A percentile compares a stretch with the other conserved stretches of the same genome.
These are phyloP conservation scores for Spongia lamella DNA, from an alignment of 37 sponge, comb jelly and placozoan genomes.

Conservation along the genomic window DNA sequence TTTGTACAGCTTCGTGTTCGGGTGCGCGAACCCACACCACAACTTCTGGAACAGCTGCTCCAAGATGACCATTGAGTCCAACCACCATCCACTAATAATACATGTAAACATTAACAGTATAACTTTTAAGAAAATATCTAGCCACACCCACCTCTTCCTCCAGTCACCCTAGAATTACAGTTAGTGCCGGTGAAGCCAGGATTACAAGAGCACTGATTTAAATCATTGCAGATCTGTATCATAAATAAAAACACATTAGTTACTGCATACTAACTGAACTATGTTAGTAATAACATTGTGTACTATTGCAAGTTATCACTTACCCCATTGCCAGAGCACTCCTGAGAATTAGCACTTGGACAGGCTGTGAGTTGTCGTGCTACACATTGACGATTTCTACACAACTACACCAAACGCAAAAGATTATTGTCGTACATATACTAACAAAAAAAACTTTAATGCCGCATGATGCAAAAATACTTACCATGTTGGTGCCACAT, in stretches of 20 bases:
- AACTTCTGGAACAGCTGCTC: too few species aligned
- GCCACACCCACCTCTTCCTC: conserved; percentile 1
- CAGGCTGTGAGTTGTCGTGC: conserved; percentile 28
- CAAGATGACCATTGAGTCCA: too few species aligned
- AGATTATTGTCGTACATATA: not conserved
- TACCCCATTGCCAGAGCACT: conserved; percentile 64
- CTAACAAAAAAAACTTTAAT: not conserved
- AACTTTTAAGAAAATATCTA: too few species aligned
- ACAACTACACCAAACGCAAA: conserved; percentile 53
- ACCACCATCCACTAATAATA: too few species aligned
- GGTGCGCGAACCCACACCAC: too few species aligned
- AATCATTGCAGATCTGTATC: conserved; percentile 48
- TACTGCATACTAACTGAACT: not conserved
- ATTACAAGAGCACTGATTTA: conserved; percentile 56
- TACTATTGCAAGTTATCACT: too few species aligned
- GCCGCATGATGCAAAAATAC: not conserved
- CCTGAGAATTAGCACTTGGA: conserved; percentile 43
- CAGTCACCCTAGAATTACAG: conserved; percentile 15
- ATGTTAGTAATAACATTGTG: too few species aligned
- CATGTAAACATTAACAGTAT: too few species aligned
- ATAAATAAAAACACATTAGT: not conserved
- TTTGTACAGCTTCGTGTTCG: too few species aligned
- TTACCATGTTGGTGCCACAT: conserved; percentile 34
- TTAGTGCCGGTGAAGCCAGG: conserved; percentile 31
- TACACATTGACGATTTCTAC: conserved; percentile 31